Conservation (phyloP, 2,888 invertebrate genomes). For the Acronicta psi region DNA sequence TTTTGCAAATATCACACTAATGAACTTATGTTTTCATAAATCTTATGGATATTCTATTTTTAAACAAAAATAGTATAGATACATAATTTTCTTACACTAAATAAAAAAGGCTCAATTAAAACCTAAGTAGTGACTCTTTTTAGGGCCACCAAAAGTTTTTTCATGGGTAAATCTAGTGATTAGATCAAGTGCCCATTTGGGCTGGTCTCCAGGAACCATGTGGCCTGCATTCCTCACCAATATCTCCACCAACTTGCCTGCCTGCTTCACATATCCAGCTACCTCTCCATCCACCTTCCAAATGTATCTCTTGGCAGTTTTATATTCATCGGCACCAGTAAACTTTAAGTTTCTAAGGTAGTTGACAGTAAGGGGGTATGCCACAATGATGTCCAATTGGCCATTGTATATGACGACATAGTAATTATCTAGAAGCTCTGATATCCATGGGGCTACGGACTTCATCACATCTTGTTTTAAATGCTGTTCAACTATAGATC, state of each 20-base stretch:
- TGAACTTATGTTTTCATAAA: constrained; percentile 6
- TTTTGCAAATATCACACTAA: neutral
- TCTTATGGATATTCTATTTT: no score
- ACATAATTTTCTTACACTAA: no score
- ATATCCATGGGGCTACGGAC: constrained; percentile 92
- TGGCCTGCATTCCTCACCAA: constrained; percentile 94
- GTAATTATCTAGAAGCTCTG: constrained; percentile 91
- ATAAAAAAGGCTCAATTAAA: constrained; percentile 21
- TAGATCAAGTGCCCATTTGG: constrained; percentile 93
- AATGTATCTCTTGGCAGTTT: constrained; percentile 90
- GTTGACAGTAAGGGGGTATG: constrained; percentile 95
- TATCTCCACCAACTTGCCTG: constrained; percentile 92
- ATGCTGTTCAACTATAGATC: constrained; percentile 91
- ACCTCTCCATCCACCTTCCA: constrained; percentile 92
- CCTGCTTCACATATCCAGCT: constrained; percentile 93
- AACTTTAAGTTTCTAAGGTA: constrained; percentile 93
- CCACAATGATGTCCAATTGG: constrained; percentile 97
- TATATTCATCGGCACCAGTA: constrained; percentile 90
- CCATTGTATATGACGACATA: constrained; percentile 95
- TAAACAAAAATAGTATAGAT: no score
- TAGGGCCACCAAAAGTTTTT: constrained; percentile 74
- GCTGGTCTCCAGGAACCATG: constrained; percentile 94
- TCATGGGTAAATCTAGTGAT: constrained; percentile 91
- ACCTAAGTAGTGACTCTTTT: constrained; percentile 48
- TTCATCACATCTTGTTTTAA: constrained; percentile 94